Percentiles rank a stretch among this genome's conserved stretches.
phyloP scores from a whole-genome alignment of 2,797 vertebrate species.

The Eutrigla gurnardus region DNA sequence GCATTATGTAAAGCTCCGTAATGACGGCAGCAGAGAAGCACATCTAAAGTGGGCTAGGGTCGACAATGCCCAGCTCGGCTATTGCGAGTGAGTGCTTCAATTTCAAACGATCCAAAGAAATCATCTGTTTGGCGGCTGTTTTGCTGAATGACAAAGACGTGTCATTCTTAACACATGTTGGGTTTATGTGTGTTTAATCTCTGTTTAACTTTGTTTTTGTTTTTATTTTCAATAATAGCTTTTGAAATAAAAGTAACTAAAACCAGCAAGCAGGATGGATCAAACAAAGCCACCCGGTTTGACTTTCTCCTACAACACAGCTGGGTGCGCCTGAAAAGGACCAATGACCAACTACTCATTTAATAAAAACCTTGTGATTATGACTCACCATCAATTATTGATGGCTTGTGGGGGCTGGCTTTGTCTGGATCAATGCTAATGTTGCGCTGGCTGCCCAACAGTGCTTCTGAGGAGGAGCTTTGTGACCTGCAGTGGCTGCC shows the following conservation, averaged over 20 bases:
- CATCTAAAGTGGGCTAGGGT: slow-evolving; percentile 28
- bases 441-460: slow-evolving; percentile 54
- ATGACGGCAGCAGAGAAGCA: slow-evolving; percentile 51
- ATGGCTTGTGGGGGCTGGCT: slow-evolving; percentile 61
- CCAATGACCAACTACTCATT: slow-evolving; percentile 58
- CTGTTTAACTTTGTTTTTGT: no score
- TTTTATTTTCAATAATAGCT: background rate
- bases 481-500: slow-evolving; percentile 68
- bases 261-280: slow-evolving; percentile 23
- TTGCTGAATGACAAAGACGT: background rate
- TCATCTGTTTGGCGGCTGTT: slow-evolving; percentile 6
- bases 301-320: slow-evolving; percentile 73
- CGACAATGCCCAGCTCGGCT: slow-evolving; percentile 2
- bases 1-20: slow-evolving; percentile 75
- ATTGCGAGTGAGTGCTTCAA: slow-evolving; percentile 10
- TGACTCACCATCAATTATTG: slow-evolving; percentile 80
- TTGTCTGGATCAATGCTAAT: slow-evolving; percentile 78
- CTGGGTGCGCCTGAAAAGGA: slow-evolving; percentile 62
- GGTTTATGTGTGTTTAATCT: no score
- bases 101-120: slow-evolving; percentile 29
- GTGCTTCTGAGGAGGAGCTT: slow-evolving; percentile 64
- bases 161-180: background rate
- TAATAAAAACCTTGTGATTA: slow-evolving; percentile 73
- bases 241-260: slow-evolving; percentile 13
- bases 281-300: slow-evolving; percentile 35